phyloP scores from a whole-genome alignment of 2,888 invertebrate species.

The Cloeon dipterum region DNA sequence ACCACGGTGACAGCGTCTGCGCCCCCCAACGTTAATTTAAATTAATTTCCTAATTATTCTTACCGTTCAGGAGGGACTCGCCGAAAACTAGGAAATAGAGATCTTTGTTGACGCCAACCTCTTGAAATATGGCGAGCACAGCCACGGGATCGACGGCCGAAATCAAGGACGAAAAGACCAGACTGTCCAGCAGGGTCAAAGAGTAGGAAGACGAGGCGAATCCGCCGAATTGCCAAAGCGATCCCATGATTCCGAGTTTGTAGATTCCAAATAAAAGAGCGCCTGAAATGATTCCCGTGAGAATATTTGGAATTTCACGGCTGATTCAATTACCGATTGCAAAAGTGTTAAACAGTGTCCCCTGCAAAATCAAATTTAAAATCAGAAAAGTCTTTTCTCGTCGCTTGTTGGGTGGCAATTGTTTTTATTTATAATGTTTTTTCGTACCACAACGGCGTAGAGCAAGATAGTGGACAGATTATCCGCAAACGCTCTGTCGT shows the following conservation, averaged over 20 bases:
- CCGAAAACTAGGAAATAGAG: conserved; percentile 35
- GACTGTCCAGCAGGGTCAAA: conserved; percentile 14
- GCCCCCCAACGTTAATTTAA: too few species aligned
- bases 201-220: not conserved
- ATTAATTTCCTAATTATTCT: too few species aligned
- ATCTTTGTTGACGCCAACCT: conserved; percentile 32
- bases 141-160: conserved; percentile 33
- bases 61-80: conserved; percentile 30
- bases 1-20: conserved; percentile 11
- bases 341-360: conserved; percentile 15
- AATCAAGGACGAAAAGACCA: conserved; percentile 25
- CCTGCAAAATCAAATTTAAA: conserved; percentile 6
- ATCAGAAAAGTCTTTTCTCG: not conserved
- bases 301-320: not conserved
- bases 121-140: conserved; percentile 31
- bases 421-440: not conserved
- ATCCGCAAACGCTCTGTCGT: conserved; percentile 32
- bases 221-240: conserved; percentile 3
- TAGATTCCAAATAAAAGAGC: conserved; percentile 7
- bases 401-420: not conserved
- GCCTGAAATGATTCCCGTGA: conserved; percentile 7
- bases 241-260: conserved; percentile 7
- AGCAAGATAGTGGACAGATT: conserved; percentile 30
- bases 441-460: conserved; percentile 22
- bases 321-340: conserved; percentile 13